Percentiles rank a stretch among this genome's conserved stretches.
phyloP scores from a whole-genome alignment of 2,797 vertebrate genomes.

The Pogoniulus pusillus region DNA sequence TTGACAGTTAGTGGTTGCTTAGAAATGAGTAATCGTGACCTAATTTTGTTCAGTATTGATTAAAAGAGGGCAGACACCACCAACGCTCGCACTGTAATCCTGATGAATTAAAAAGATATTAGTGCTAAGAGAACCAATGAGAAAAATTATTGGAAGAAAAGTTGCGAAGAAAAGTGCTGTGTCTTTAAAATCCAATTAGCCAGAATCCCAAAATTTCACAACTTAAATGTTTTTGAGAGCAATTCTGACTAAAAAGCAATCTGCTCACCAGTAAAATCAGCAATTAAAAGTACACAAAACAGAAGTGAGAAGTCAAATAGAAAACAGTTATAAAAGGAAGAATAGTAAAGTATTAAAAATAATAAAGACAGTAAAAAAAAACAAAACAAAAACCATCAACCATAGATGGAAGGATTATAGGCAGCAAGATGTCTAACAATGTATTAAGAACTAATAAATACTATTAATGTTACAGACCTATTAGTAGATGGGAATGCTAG shows the following conservation, averaged over 20 bases:
- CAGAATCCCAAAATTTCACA: not conserved
- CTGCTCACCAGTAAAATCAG: not conserved
- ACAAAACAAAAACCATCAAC: not conserved
- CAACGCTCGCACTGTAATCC: not conserved
- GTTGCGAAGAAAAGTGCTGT: not conserved
- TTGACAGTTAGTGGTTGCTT: slow-evolving; percentile 19
- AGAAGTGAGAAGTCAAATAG: not conserved
- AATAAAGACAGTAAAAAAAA: not conserved
- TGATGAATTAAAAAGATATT: not conserved
- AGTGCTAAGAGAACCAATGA: not conserved
- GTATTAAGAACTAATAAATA: not conserved
- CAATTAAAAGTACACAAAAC: not conserved
- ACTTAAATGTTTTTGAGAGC: not conserved
- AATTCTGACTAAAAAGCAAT: not conserved
- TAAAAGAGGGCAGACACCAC: not conserved
- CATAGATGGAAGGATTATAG: not conserved
- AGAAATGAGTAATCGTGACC: slow-evolving; percentile 6
- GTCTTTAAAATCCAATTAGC: not conserved
- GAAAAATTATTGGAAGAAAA: not conserved
- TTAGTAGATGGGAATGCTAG: not conserved
- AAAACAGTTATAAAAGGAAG: not conserved
- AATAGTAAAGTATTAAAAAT: not conserved
- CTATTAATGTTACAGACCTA: not conserved
- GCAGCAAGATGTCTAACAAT: not conserved
- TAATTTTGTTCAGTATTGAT: slow-evolving; percentile 34